Base-by-base conservation (phyloP, 2,797 vertebrate genomes). In the Hydrolagus colliei region DNA sequence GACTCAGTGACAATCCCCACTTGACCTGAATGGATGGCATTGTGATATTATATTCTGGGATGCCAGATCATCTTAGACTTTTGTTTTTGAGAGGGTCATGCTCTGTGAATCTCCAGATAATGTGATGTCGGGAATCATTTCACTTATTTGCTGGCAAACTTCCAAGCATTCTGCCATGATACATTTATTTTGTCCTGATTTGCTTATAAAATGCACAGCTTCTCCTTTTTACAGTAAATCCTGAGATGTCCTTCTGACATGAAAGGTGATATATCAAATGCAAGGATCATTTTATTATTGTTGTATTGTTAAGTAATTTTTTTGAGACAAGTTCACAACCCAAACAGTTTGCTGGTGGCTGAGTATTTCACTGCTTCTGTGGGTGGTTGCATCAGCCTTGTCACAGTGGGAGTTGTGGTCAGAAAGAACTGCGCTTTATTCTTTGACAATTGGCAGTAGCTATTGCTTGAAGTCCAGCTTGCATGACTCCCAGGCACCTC, bases 81-180 rank as follows among this genome's bases (percentile, higher is more conserved):
- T 52, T 52, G 41, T 6, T 52, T 16, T 6, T 9, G 62, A 32
- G 12, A 8, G 16, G 41, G 65, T 68, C 41, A 18, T 12, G 16
- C 79, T 52, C 18, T n/a, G 65, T 41, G 65, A 84, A 84, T 41
- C 27, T 68, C 63, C 14, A 84, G 63, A 14, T 20, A 71, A 11
- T 67, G 32, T 61, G 62, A 68, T 84, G 79, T 68, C 79, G 68
- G 68, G 68, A 84, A 71, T 84, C 63, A 20, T 32, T 41, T 84
- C 65, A 71, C 18, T 84, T 63, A 80, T 80, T 80, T 22, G 62
- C 22, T 67, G 78, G 78, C 78, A 80, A 80, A 80, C 35, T 2
- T 67, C 78, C 78, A 61, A 65, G 62, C n/a, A 80, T 80, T 0
- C 61, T 32, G 78, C 22, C 78, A 84, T 63, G 71, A 71, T 84